A percentile compares a stretch with the other conserved stretches of the same genome.
phyloP scores from a whole-genome alignment of 2,113 vertebrate species.

The Chloebia gouldiae region DNA sequence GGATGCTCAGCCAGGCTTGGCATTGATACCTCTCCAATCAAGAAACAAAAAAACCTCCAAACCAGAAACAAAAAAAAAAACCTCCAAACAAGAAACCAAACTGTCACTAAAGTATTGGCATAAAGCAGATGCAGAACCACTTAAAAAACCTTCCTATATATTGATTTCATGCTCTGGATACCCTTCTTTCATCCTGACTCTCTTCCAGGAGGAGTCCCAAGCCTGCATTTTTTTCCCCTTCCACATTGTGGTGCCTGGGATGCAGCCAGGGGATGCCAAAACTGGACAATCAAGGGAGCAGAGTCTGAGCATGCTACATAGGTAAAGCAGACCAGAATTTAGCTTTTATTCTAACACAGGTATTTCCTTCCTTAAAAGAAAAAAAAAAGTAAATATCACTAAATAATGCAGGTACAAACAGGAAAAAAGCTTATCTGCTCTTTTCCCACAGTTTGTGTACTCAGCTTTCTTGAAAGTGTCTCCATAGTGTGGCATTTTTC shows the following conservation, averaged over 20 bases:
- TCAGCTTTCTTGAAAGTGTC: not conserved
- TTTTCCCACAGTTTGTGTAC: not conserved
- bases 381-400: not conserved
- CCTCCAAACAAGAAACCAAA: not conserved
- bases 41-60: not conserved
- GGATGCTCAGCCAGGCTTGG: not conserved
- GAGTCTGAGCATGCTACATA: not conserved
- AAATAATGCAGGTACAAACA: not conserved
- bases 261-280: not conserved
- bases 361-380: not conserved
- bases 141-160: not conserved
- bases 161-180: not conserved
- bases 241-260: not conserved
- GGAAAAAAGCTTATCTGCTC: not conserved
- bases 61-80: not conserved
- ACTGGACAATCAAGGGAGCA: not conserved
- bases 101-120: not conserved
- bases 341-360: not conserved
- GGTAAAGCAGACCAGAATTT: not conserved
- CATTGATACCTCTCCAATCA: not conserved
- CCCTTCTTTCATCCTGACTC: not conserved
- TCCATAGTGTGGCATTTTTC: not conserved
- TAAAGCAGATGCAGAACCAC: not conserved
- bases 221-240: not conserved
- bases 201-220: not conserved